phyloP scores from a whole-genome alignment of 2,888 invertebrate genomes.

The Anticlea derivata region DNA sequence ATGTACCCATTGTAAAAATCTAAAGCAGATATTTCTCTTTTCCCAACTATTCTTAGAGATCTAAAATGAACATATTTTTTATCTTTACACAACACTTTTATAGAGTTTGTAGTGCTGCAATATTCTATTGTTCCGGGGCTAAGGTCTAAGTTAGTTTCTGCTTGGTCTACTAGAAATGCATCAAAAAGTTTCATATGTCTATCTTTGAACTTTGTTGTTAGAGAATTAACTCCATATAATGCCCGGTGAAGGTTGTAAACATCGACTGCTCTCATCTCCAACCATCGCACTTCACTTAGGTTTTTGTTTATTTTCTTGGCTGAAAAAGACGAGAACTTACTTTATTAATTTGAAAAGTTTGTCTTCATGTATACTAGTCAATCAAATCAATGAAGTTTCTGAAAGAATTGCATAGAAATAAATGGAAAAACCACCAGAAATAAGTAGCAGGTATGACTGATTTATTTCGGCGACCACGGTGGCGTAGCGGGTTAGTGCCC shows the following conservation, averaged over 20 bases:
- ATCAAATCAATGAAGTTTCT: too few relatives aligned
- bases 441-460: too few relatives aligned
- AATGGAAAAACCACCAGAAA: too few relatives aligned
- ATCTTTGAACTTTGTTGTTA: constrained; percentile 85
- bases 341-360: background rate
- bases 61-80: constrained; percentile 86
- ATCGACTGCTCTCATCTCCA: constrained; percentile 83
- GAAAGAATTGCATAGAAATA: too few relatives aligned
- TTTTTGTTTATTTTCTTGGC: constrained; percentile 88
- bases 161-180: constrained; percentile 62
- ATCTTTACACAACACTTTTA: constrained; percentile 87
- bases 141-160: constrained; percentile 43
- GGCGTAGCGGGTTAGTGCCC: too few relatives aligned
- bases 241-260: constrained; percentile 90
- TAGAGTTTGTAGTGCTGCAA: constrained; percentile 79
- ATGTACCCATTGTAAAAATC: constrained; percentile 96
- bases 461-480: too few relatives aligned
- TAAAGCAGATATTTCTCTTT: constrained; percentile 88
- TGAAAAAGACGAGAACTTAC: constrained; percentile 60
- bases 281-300: constrained; percentile 87
- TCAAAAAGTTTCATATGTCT: constrained; percentile 86
- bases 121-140: constrained; percentile 85
- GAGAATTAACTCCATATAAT: constrained; percentile 85
- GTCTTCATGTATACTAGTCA: too few relatives aligned
- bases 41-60: constrained; percentile 86